Evolutionary conservation across 2,113 vertebrate genomes (phyloP), one percentile per base, ranked within the genome.

Genomic region (Chamaea fasciata): DNA sequence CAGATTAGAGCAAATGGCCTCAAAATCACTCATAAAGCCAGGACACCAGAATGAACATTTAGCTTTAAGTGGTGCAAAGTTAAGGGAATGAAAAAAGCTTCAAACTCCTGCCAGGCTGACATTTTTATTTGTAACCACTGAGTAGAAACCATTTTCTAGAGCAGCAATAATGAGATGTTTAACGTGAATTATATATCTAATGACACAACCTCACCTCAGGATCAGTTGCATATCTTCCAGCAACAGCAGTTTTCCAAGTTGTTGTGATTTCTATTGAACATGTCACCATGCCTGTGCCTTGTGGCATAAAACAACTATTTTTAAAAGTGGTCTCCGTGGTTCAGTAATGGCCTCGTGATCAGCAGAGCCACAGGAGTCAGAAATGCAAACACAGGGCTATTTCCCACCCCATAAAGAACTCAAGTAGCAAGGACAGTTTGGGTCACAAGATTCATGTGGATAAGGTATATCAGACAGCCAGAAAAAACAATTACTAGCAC

Each of bases 1-100:
- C 79, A 96, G 74, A 94, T 96, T 56, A 95, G 35, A 89, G 83
- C 81, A 96, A 95, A 92, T 53, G 71, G 78, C 87, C 82, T 85
- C 92, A 75, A 80, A 94, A 92, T 67, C 91, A 83, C 76, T 94
- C 81, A 53, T 19, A 64, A 80, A 95, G 46, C 53, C 92, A 89
- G 67, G 87, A 89, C 80, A 93, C 53, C 63, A 80, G 73, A 93
- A 63, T 73, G 87, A 87, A 87, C 68, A 73, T 70, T 87, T 46
- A 16, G 15, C 50, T 57, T 94, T 46, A 92, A 90, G 63, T 6
- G 12, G 39, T 82, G 30, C n/a, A 80, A 96, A 96, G 87, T 63
- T 68, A 74, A 83, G 7, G 30, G 41, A 64, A 42, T 20, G 42
- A 85, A 80, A 80, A 94, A 92, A 91, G 62, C 74, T 87, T 63